Evolutionary conservation across 2,113 vertebrate species (phyloP).

Genomic region (Mungos mungo): DNA sequence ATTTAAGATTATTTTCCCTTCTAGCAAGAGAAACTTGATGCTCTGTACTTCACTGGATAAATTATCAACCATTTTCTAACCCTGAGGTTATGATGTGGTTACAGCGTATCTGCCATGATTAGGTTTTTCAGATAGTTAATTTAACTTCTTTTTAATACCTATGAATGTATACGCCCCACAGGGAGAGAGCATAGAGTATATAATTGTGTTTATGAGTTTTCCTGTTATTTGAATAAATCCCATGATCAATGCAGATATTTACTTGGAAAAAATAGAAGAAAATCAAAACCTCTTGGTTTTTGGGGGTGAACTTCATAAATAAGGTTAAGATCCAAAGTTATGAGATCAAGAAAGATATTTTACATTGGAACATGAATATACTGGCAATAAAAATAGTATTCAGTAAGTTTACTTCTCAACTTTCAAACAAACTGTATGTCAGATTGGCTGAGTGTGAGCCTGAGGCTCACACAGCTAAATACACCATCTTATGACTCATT

Average conservation of each 20-base stretch:
- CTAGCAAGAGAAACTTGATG: not conserved
- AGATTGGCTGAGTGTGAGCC: conserved; percentile 52
- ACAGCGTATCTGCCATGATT: not conserved
- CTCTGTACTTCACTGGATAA: conserved; percentile 38
- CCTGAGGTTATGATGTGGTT: not conserved
- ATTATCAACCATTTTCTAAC: not conserved
- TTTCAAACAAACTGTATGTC: conserved; percentile 52
- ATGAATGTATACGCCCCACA: not conserved
- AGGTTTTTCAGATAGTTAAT: conserved; percentile 44
- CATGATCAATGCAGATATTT: not conserved
- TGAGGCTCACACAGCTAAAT: conserved; percentile 45
- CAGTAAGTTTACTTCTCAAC: conserved; percentile 27
- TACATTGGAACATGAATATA: conserved; percentile 26
- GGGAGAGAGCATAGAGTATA: not conserved
- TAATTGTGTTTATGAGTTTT: conserved; percentile 34
- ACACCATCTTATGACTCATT: conserved; percentile 79
- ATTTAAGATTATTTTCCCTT: not conserved
- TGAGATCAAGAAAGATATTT: not conserved
- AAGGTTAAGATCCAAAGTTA: not conserved
- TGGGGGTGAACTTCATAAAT: not conserved
- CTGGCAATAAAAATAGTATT: conserved; percentile 52
- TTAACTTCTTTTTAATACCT: conserved; percentile 30
- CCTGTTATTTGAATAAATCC: not conserved
- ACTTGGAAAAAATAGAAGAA: not conserved
- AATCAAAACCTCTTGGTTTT: conserved; percentile 8